Evolutionary conservation across 1,140 invertebrate species (phyloP), one percentile per base, ranked within the genome.

Genomic region (Zeugodacus cucurbitae): DNA sequence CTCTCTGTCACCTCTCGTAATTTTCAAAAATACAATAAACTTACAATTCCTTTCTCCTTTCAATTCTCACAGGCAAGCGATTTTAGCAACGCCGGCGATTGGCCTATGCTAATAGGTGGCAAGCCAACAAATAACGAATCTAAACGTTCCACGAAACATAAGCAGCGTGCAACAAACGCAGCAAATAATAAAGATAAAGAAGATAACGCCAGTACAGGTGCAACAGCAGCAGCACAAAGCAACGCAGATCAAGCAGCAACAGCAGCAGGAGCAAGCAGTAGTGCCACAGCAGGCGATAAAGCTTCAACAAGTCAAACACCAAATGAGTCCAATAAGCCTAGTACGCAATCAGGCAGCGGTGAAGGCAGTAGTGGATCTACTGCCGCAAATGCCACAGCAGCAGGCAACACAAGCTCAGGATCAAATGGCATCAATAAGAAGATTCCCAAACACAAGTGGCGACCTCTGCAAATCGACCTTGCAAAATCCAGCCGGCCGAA

Each of bases 401-500:
- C 91, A 90, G 10, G 89, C 90, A 89, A 91, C 89, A 89, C 88
- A 82, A 59, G 26, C n/a, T 37, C 87, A 82, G 29, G 85, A 44
- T 41, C 89, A 78, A 89, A 90, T 90, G 90, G 90, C 90, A 89
- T 91, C 85, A 94, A 94, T 89, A 90, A 92, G 89, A 93, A 92
- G 95, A 95, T 94, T 86, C 95, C 94, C 78, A 96, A 96, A 92
- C 95, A 96, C 89, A 97, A 96, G 93, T 97, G 96, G 96, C 95
- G 97, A 67, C 96, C 96, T 34, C 91, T 97, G 85, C 96, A 96
- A 90, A 96, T 97, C 88, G 96, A 96, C 90, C 89, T 96, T 88
- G 91, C 94, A 5, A 96, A 96, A 91, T 94, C 91, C 57, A 92
- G 91, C 89, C 91, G 94, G 48, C 89, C 91, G 59, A 93, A 93